A percentile compares a stretch with the other conserved stretches of the same genome.
These are phyloP conservation scores for Eurystomus glaucurus DNA, from an alignment of 2,797 vertebrate species.

Conservation along the genomic window DNA sequence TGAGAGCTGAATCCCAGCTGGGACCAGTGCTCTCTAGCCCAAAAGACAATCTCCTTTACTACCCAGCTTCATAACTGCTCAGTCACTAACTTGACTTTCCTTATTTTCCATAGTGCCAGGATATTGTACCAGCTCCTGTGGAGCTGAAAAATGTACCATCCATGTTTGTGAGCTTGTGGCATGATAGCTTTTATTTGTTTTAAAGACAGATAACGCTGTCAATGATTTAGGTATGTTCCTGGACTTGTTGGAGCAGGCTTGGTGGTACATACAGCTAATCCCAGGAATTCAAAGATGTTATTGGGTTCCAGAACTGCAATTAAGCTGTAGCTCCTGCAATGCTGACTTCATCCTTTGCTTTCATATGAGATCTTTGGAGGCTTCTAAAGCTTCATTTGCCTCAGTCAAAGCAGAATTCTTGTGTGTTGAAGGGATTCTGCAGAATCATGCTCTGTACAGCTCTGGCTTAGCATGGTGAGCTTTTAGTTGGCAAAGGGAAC, in stretches of 20 bases:
- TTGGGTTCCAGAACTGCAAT: not conserved
- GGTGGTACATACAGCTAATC: not conserved
- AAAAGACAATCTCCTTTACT: not conserved
- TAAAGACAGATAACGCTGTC: not conserved
- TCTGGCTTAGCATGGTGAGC: not conserved
- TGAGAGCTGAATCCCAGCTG: not conserved
- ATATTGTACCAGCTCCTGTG: not conserved
- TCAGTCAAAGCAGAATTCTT: not conserved
- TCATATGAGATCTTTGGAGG: not conserved
- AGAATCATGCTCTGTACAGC: not conserved
- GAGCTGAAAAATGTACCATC: not conserved
- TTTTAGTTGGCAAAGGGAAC: not conserved
- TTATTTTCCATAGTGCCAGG: not conserved
- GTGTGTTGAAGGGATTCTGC: not conserved
- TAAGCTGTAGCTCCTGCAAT: not conserved
- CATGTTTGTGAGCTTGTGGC: not conserved
- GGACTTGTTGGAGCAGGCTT: not conserved
- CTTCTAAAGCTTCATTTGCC: not conserved
- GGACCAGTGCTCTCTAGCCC: not conserved
- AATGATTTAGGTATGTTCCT: not conserved
- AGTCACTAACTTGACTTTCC: not conserved
- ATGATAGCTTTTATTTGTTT: not conserved
- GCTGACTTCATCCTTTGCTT: not conserved
- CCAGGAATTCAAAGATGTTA: not conserved
- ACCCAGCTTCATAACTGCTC: not conserved